Conservation (phyloP, 2,888 invertebrate genomes). For the Leptopilina myrica region DNA sequence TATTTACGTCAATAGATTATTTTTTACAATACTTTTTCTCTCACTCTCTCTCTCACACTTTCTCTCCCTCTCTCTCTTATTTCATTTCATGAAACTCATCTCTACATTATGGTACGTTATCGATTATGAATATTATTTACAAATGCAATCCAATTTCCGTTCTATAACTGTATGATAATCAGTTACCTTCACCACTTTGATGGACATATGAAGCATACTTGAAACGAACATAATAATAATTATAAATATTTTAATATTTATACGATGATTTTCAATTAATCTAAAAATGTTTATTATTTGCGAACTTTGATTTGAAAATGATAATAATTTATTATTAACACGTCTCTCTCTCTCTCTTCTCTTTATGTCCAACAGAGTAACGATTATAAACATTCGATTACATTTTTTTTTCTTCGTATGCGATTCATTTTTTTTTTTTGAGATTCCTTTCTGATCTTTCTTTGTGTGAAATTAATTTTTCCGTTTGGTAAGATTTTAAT, state of each 20-base stretch:
- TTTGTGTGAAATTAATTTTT: too few species aligned
- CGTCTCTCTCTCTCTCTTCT: too few species aligned
- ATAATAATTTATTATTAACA: neutral
- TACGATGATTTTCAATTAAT: neutral
- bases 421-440: neutral
- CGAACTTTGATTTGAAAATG: neutral
- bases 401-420: neutral
- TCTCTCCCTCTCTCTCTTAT: conserved; percentile 19
- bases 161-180: conserved; percentile 36
- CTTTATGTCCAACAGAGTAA: too few species aligned
- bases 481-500: neutral
- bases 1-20: conserved; percentile 71
- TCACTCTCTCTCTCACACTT: conserved; percentile 26
- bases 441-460: neutral
- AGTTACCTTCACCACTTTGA: conserved; percentile 35
- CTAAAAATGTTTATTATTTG: neutral
- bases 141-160: conserved; percentile 57
- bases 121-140: conserved; percentile 66
- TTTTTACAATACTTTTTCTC: conserved; percentile 65
- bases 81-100: conserved; percentile 11
- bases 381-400: neutral
- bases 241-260: neutral
- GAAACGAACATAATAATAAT: neutral
- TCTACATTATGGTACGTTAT: conserved; percentile 30
- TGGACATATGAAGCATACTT: conserved; percentile 11